Conservation (phyloP, 2,797 vertebrate genomes). For the Phoeniculus purpureus region DNA sequence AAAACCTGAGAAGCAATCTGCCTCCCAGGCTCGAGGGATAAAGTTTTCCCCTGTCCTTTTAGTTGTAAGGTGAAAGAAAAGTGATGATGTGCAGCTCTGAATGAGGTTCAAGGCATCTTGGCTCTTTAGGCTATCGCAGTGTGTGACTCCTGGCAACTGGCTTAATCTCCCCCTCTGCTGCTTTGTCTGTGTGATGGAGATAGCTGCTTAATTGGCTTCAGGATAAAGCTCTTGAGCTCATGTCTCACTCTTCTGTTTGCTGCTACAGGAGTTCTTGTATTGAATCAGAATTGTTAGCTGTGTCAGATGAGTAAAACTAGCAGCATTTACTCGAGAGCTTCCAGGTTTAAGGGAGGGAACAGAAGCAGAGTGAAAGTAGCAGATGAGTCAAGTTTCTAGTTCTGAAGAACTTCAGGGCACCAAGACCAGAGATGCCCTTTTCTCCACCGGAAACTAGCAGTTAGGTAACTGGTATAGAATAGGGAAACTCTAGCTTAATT, state of each 20-base stretch:
- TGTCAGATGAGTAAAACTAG: neutral
- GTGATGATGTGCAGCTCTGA: neutral
- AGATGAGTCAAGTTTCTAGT: neutral
- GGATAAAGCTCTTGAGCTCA: neutral
- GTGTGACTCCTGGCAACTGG: conserved; percentile 11
- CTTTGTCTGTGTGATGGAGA: conserved; percentile 21
- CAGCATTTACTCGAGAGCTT: neutral
- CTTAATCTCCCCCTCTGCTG: neutral
- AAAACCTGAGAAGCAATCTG: neutral
- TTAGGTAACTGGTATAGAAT: neutral
- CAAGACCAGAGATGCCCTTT: neutral
- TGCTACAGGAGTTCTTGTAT: neutral
- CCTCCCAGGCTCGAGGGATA: neutral
- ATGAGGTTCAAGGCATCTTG: neutral
- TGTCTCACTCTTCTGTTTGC: neutral
- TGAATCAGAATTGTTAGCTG: neutral
- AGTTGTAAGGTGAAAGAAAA: neutral
- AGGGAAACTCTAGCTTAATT: neutral
- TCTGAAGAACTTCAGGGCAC: neutral
- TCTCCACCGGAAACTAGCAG: neutral
- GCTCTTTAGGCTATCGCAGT: fast-evolving
- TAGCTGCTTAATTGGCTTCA: neutral
- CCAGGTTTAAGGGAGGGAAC: neutral
- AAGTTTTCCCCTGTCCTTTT: neutral
- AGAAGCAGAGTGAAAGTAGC: neutral